phyloP scores from a whole-genome alignment of 2,888 invertebrate species.

The Zygothrica quintamaculata region DNA sequence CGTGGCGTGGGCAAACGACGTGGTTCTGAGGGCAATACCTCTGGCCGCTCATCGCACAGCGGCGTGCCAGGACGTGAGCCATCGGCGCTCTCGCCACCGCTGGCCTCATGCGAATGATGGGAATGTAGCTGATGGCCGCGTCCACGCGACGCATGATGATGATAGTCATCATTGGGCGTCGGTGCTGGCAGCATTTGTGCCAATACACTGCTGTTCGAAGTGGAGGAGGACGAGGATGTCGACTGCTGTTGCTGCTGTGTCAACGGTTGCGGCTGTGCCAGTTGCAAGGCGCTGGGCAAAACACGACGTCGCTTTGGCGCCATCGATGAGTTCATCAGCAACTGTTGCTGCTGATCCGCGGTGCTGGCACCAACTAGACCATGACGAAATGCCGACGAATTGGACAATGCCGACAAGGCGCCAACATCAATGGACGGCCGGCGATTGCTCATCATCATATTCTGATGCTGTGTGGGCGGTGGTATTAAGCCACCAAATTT shows the following conservation, averaged over 20 bases:
- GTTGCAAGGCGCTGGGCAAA: conserved; percentile 63
- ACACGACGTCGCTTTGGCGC: conserved; percentile 87
- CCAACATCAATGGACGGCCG: conserved; percentile 86
- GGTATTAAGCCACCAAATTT: conserved; percentile 70
- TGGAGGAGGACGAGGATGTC: conserved; percentile 25
- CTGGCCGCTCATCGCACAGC: conserved; percentile 92
- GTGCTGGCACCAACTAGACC: conserved; percentile 75
- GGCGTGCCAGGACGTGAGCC: conserved; percentile 94
- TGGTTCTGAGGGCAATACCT: conserved; percentile 90
- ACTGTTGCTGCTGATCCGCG: conserved; percentile 60
- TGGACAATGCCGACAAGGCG: conserved; percentile 71
- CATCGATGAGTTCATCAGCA: conserved; percentile 67
- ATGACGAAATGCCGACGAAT: conserved; percentile 69
- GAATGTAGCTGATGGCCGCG: conserved; percentile 86
- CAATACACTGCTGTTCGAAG: conserved; percentile 38
- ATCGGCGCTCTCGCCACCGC: conserved; percentile 87
- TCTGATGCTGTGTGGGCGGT: conserved; percentile 60
- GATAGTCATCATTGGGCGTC: conserved; percentile 81
- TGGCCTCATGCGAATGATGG: conserved; percentile 85
- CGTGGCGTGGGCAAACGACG: conserved; percentile 88
- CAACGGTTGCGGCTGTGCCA: conserved; percentile 52
- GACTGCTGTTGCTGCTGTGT: conserved; percentile 28
- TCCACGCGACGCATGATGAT: conserved; percentile 84
- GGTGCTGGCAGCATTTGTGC: conserved; percentile 41
- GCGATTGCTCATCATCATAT: conserved; percentile 83